Evolutionary conservation across 2,888 invertebrate species (phyloP), one percentile per base, ranked within the genome.

Genomic region (Polyommatus iphigenia): DNA sequence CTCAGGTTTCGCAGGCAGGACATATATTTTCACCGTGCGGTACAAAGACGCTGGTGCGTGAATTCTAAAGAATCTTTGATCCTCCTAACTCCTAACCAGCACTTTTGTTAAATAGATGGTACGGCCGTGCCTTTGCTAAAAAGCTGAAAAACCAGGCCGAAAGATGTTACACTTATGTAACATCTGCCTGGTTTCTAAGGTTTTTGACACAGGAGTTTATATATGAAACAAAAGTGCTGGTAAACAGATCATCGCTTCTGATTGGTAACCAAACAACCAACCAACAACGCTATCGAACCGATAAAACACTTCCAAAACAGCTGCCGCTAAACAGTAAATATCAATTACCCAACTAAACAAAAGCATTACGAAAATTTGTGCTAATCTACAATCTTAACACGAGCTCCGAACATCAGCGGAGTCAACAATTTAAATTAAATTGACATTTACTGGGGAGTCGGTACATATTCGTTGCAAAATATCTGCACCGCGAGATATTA

Each of bases 391-490:
- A 75, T 75, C 75, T 75, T 24, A 24, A 75, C 75, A 75, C 54
- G 54, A 73, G 50, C 73, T 50, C 8, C n/a, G 75, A 75, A 46
- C 75, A 75, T 75, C 86, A 54, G 50, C 15, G 75, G 81, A 82
- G 83, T 82, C 82, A 82, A 84, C 85, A 85, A 85, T 85, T 85
- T 86, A 85, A 86, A 87, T 86, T 84, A 86, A 87, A 90, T 85
- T 91, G 90, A 89, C 89, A 91, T 91, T 90, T 89, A 85, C 82
- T 81, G 84, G 81, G 81, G 76, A 82, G 71, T 54, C 71, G 50
- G 50, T 77, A 71, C 71, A 71, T 77, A 77, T 50, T 71, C 71
- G 15, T 77, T 71, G 77, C 77, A n/a, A n/a, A 77, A 77, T 54
- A 54, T 36, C 71, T 10, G n/a, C 54, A n/a, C 32, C 59, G 20